Evolutionary conservation across 2,888 invertebrate species (phyloP).

Genomic region (Bimastos eiseni): DNA sequence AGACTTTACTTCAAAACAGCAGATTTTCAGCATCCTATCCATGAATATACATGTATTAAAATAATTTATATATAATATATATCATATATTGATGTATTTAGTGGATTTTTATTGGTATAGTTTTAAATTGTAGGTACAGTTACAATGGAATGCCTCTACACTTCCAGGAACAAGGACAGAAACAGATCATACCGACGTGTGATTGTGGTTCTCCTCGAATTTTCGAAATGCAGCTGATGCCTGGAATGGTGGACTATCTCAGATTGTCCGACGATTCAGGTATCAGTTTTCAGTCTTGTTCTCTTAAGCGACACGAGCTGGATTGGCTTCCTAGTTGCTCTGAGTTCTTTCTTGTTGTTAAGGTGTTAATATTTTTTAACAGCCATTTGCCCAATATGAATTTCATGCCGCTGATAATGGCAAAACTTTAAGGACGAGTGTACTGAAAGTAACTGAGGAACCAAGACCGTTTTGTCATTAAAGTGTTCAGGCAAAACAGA

Average conservation of each 20-base stretch:
- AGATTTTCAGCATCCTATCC: background rate
- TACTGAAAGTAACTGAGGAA: too few species aligned
- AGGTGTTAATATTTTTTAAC: too few species aligned
- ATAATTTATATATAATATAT: too few species aligned
- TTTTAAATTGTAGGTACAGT: background rate
- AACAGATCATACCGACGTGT: background rate
- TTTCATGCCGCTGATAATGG: too few species aligned
- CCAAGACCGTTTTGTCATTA: too few species aligned
- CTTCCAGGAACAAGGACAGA: background rate
- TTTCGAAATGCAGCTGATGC: background rate
- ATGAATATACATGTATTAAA: background rate
- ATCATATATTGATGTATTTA: background rate
- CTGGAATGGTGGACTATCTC: constrained; percentile 3
- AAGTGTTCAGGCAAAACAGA: too few species aligned
- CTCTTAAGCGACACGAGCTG: too few species aligned
- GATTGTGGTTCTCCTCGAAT: background rate
- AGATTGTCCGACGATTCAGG: background rate
- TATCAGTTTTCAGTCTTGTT: background rate
- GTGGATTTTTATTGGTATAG: background rate
- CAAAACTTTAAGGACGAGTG: too few species aligned
- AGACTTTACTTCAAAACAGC: background rate
- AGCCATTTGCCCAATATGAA: background rate
- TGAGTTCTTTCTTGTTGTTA: too few species aligned
- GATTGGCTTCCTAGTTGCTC: too few species aligned
- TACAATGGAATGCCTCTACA: background rate